Evolutionary conservation across 2,797 vertebrate species (phyloP).

Genomic region (Cuniculus paca): DNA sequence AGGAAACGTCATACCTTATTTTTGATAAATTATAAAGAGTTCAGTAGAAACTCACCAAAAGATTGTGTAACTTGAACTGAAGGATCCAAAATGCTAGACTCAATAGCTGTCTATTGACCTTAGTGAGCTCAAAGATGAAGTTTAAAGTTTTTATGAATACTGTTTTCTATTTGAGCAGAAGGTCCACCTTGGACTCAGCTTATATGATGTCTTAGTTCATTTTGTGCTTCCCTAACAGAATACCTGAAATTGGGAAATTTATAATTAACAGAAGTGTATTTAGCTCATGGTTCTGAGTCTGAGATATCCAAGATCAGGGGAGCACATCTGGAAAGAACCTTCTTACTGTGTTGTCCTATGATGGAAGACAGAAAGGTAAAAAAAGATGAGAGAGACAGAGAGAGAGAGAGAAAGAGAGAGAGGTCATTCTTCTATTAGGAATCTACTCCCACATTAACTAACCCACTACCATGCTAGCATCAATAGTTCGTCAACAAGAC

Average conservation of each 20-base stretch:
- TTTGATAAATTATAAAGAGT: constrained; percentile 37
- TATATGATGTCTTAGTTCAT: neutral
- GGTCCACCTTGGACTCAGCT: neutral
- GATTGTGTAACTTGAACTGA: constrained; percentile 11
- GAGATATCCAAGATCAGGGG: neutral
- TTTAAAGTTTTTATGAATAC: constrained; percentile 46
- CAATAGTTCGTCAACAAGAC: neutral
- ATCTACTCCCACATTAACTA: neutral
- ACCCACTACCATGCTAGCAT: neutral
- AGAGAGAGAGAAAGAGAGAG: neutral
- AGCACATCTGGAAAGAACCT: neutral
- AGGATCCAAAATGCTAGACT: neutral
- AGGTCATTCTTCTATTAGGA: neutral
- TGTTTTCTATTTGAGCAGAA: constrained; percentile 51
- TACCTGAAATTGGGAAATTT: neutral
- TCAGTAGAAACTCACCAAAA: neutral
- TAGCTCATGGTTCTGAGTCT: neutral
- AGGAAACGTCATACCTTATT: neutral
- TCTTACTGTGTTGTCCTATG: neutral
- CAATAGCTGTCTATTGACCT: neutral
- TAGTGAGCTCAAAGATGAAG: neutral
- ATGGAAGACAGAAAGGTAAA: neutral
- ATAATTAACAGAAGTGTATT: neutral
- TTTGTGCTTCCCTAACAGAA: neutral
- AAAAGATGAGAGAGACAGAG: neutral